Evolutionary conservation across 1,140 invertebrate genomes (phyloP).

Genomic region (Diabrotica virgifera): DNA sequence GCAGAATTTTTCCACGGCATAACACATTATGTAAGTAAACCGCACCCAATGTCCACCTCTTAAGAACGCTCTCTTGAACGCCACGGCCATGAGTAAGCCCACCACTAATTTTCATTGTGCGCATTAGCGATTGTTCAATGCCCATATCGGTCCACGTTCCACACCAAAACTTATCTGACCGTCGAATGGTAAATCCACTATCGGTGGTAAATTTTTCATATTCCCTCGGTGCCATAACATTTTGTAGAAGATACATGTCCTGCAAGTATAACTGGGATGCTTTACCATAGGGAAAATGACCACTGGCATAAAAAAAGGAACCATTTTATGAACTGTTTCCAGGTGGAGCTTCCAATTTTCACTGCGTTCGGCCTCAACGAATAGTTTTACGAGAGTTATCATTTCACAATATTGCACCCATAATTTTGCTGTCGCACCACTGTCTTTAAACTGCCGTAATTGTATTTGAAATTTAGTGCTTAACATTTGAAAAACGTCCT

Average conservation of each 20-base stretch:
- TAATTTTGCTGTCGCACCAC: constrained; percentile 37
- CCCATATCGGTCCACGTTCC: constrained; percentile 17
- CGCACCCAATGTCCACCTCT: constrained; percentile 14
- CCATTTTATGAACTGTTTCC: constrained; percentile 39
- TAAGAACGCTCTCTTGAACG: constrained; percentile 10
- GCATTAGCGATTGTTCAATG: constrained; percentile 17
- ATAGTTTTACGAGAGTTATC: constrained; percentile 40
- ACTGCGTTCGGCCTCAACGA: constrained; percentile 22
- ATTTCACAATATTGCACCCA: constrained; percentile 46
- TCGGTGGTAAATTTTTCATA: constrained; percentile 14
- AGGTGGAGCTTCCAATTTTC: constrained; percentile 29
- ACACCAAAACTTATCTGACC: constrained; percentile 13
- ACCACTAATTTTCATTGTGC: constrained; percentile 4
- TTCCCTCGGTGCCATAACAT: constrained; percentile 10
- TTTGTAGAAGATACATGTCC: constrained; percentile 6
- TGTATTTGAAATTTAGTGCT: constrained; percentile 35
- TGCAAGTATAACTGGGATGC: constrained; percentile 20
- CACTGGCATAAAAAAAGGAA: constrained; percentile 44
- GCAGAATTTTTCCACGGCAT: constrained; percentile 10
- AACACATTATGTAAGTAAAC: constrained; percentile 7
- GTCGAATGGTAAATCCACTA: constrained; percentile 7
- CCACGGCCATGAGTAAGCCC: constrained; percentile 13
- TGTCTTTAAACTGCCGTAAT: constrained; percentile 25
- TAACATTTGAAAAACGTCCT: constrained; percentile 26
- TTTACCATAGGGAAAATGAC: constrained; percentile 27